These are phyloP conservation scores for Lampris megalopsis DNA, from an alignment of 2,113 vertebrate genomes.

Conservation along the genomic window DNA sequence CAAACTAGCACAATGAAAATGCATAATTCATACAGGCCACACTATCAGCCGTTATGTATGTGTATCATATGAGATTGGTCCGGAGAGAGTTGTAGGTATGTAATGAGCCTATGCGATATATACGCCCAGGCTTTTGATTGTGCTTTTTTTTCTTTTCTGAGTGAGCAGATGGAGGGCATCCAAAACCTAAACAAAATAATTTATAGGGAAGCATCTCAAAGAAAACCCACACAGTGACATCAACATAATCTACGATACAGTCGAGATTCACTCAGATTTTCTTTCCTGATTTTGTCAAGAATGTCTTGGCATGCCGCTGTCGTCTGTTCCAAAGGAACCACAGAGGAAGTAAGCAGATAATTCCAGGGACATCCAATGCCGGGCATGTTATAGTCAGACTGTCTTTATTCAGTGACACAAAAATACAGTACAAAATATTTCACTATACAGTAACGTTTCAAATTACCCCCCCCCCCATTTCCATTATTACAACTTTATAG, in stretches of 20 bases:
- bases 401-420: background rate
- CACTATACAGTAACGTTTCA: too few species aligned
- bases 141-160: background rate
- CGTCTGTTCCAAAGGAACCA: background rate
- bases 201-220: slow-evolving; percentile 10
- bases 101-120: background rate
- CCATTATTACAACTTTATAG: too few species aligned
- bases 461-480: too few species aligned
- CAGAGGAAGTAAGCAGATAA: background rate
- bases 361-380: slow-evolving; percentile 5
- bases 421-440: too few species aligned
- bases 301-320: background rate
- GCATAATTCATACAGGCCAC: slow-evolving; percentile 16
- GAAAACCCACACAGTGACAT: slow-evolving; percentile 27
- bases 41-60: background rate
- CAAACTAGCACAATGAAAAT: background rate
- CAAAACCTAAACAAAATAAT: background rate
- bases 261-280: background rate
- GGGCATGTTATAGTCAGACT: background rate
- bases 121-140: slow-evolving; percentile 1
- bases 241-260: slow-evolving; percentile 12
- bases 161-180: background rate
- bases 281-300: slow-evolving; percentile 2
- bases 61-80: background rate
- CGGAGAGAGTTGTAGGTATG: background rate